Evolutionary conservation across 2,113 vertebrate genomes (phyloP).

Genomic region (Vulpes vulpes): DNA sequence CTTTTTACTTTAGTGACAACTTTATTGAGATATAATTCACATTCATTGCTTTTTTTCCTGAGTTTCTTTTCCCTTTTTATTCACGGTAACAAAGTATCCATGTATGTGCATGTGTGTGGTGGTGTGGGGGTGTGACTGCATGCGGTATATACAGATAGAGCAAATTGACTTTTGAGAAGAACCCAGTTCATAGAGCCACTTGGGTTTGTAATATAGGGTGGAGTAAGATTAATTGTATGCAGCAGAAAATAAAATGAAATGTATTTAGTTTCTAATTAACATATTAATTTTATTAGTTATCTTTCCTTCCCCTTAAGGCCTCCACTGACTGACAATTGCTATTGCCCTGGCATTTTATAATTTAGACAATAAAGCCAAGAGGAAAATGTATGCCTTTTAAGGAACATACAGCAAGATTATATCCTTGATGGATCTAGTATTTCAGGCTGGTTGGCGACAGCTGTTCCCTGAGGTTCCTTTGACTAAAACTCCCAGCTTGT

Average conservation of each 20-base stretch:
- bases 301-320: background rate
- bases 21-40: conserved; percentile 40
- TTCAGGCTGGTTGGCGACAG: background rate
- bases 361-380: background rate
- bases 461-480: background rate
- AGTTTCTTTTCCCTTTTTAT: conserved; percentile 1
- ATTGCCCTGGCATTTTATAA: conserved; percentile 14
- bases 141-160: background rate
- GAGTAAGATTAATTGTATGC: background rate
- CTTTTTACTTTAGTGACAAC: background rate
- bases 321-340: background rate
- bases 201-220: background rate
- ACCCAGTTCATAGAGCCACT: background rate
- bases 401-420: background rate
- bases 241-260: background rate
- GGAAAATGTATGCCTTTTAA: background rate
- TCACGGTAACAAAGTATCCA: background rate
- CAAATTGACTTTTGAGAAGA: conserved; percentile 36
- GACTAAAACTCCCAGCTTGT: background rate
- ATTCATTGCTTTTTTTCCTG: background rate
- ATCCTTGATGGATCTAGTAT: background rate
- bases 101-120: background rate
- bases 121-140: background rate
- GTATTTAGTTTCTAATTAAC: conserved; percentile 26
- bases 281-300: conserved; percentile 17